Conservation (phyloP, 2,888 invertebrate species). For the Tachina grossa region DNA sequence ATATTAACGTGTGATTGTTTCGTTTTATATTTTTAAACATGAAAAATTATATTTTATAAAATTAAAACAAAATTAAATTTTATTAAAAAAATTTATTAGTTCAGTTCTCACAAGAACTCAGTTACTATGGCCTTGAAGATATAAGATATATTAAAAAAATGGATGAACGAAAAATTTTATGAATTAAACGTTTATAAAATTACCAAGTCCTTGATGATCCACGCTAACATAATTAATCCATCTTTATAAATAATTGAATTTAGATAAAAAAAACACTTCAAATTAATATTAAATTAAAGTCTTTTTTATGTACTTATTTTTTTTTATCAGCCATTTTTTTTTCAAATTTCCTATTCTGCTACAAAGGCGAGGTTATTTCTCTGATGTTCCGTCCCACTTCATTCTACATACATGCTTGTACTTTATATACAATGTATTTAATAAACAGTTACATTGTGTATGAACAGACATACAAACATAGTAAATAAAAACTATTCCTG, state of each 20-base stretch:
- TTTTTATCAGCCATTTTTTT: constrained; percentile 2
- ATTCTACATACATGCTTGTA: not conserved
- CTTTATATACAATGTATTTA: constrained; percentile 54
- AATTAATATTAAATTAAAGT: not conserved
- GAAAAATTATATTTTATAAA: not conserved
- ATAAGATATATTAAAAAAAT: too few species aligned
- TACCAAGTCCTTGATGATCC: too few species aligned
- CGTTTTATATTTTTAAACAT: not conserved
- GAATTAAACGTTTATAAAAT: too few species aligned
- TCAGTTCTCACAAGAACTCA: too few species aligned
- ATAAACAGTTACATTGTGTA: constrained; percentile 56
- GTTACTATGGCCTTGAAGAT: too few species aligned
- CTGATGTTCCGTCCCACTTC: not conserved
- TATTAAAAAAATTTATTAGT: not conserved
- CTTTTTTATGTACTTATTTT: not conserved
- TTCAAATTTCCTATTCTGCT: not conserved
- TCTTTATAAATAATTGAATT: too few species aligned
- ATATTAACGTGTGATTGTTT: not conserved
- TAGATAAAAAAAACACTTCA: too few species aligned
- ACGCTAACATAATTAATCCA: too few species aligned
- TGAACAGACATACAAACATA: not conserved
- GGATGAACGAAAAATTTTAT: too few species aligned
- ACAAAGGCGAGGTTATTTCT: constrained; percentile 48
- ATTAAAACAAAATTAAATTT: too few species aligned
- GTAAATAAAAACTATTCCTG: constrained; percentile 46